Base-by-base conservation (phyloP, 1,140 invertebrate genomes). In the Dendrolimus kikuchii region DNA sequence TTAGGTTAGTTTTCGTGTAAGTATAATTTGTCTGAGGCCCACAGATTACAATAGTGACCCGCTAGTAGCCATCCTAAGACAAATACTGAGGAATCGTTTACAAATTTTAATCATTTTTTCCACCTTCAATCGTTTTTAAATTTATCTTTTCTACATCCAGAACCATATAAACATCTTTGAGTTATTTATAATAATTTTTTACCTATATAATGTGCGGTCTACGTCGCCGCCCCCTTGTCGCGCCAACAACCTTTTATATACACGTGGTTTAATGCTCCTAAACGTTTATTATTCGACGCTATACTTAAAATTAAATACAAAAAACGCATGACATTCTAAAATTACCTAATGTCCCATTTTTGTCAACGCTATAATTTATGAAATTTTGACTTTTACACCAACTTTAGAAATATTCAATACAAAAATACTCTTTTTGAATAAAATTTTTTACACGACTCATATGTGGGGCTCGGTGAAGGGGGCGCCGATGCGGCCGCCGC, bases 401-500 rank as follows among this genome's bases (percentile, higher is more conserved):
- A 87, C 78, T 87, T 87, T 88, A 87, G 87, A 88, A 88, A 88
- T 88, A 88, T 88, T 81, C 85, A 83, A 88, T 88, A 88, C 83
- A 88, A 88, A 88, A 88, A 88, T 88, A 88, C 84, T 87, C 85
- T 87, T 86, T 77, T 87, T 87, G 83, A 86, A 85, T 86, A 87
- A 86, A 82, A 85, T 87, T 87, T 88, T 87, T 80, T 87, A 87
- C 83, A 86, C 81, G 80, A 85, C 68, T 80, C 74, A 74, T 81
- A 70, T 76, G 79, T 77, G 65, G 60, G 60, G 68, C 72, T 60
- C 68, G 67, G 66, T 53, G 52, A 38, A 59, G 59, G 69, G 61
- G 70, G 69, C 65, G 74, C 66, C 57, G 65, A 71, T 54, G 72
- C 52, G 66, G 66, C 39, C 69, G 73, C 71, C 70, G 60, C 65